Conservation (phyloP, 2,113 vertebrate genomes). For the Thamnaconus septentrionalis region DNA sequence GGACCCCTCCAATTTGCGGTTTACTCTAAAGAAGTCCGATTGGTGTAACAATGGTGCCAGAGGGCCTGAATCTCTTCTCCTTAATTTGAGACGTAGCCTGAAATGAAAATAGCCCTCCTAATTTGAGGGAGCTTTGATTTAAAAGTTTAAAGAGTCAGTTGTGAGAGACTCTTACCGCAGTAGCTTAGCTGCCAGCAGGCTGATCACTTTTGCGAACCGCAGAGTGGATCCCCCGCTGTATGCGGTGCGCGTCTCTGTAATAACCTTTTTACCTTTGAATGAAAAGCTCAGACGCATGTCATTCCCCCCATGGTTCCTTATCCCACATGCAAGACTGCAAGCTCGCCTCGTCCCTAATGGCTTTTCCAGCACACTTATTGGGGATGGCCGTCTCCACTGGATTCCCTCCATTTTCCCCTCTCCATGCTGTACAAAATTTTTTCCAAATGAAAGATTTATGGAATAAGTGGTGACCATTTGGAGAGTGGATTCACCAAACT, state of each 20-base stretch:
- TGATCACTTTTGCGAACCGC: conserved; percentile 26
- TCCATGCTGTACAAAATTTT: conserved; percentile 60
- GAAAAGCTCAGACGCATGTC: conserved; percentile 24
- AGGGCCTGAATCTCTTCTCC: conserved; percentile 35
- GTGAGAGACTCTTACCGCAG: conserved; percentile 22
- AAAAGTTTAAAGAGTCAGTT: conserved; percentile 28
- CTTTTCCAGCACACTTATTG: conserved; percentile 64
- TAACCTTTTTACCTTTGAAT: conserved; percentile 22
- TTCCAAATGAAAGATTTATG: conserved; percentile 69
- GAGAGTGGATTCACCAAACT: conserved; percentile 34
- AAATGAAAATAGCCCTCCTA: conserved; percentile 45
- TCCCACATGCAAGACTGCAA: conserved; percentile 28
- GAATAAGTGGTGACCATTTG: conserved; percentile 56
- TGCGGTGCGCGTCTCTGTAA: conserved; percentile 6
- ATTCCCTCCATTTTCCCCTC: conserved; percentile 41
- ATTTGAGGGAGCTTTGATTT: conserved; percentile 51
- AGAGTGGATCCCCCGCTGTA: conserved; percentile 27
- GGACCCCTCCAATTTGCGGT: conserved; percentile 11
- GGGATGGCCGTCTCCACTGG: conserved; percentile 44
- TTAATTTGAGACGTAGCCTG: conserved; percentile 54
- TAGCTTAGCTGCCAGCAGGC: too few species aligned
- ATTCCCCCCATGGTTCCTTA: conserved; percentile 25
- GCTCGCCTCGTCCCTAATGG: conserved; percentile 53
- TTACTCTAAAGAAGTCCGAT: conserved; percentile 37
- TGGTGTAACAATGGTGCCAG: conserved; percentile 41